These are phyloP conservation scores for Ernsta delagoae DNA, from an alignment of 2,888 invertebrate species.

Conservation along the genomic window DNA sequence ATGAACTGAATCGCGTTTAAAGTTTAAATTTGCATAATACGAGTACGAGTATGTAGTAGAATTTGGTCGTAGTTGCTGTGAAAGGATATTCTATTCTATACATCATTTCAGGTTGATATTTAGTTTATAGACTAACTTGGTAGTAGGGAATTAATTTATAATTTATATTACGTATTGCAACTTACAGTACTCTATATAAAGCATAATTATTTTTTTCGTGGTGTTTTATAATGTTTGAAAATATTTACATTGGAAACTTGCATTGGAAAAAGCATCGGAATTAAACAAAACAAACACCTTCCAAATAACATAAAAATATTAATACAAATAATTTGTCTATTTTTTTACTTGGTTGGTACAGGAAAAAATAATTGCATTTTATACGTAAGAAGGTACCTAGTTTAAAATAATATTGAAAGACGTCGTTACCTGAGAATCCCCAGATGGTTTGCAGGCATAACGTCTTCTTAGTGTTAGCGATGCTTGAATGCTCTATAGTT, in stretches of 20 bases:
- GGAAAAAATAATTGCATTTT: background rate
- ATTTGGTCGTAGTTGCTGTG: background rate
- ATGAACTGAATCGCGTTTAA: constrained; percentile 16
- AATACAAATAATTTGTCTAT: too few species aligned
- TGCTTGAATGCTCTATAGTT: background rate
- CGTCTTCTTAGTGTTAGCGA: constrained; percentile 3
- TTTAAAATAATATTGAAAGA: constrained; percentile 2
- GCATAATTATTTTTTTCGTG: too few species aligned
- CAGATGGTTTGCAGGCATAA: constrained; percentile 12
- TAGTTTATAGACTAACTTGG: too few species aligned
- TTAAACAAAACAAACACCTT: too few species aligned
- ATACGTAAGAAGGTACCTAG: background rate
- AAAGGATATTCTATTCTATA: background rate
- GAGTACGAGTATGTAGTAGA: background rate
- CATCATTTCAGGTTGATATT: background rate
- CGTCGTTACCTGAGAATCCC: constrained; percentile 16
- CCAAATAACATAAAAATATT: too few species aligned
- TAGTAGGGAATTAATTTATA: too few species aligned
- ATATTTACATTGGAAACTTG: too few species aligned
- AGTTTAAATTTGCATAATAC: background rate
- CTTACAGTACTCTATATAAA: too few species aligned
- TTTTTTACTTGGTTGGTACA: too few species aligned
- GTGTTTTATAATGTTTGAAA: too few species aligned
- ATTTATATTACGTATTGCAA: too few species aligned
- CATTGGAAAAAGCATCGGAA: too few species aligned